Percentiles rank a stretch among this genome's conserved stretches.
Conservation (phyloP, 2,113 vertebrate genomes). For the Argyrosomus japonicus region DNA sequence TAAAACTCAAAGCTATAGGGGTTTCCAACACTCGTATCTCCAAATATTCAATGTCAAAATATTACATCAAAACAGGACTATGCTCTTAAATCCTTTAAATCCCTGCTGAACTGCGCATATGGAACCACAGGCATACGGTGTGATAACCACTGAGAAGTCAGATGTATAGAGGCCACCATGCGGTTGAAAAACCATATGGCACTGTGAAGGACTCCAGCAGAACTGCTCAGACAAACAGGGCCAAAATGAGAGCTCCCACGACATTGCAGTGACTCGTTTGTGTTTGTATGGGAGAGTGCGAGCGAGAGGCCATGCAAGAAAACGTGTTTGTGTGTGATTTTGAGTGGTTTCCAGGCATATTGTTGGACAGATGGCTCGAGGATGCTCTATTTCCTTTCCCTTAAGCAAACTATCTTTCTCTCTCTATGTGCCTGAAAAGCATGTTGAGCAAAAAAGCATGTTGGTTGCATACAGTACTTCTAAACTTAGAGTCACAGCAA, state of each 20-base stretch:
- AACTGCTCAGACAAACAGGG: constrained; percentile 15
- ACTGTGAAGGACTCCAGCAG: constrained; percentile 4
- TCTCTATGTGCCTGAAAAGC: constrained; percentile 8
- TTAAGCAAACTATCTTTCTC: constrained; percentile 26
- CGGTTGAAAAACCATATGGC: constrained; percentile 47
- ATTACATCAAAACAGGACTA: background rate
- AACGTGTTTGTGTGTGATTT: constrained; percentile 33
- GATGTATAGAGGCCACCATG: constrained; percentile 30
- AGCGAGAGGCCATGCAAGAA: constrained; percentile 18
- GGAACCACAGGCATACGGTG: constrained; percentile 37
- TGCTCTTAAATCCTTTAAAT: no score
- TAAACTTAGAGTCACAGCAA: background rate
- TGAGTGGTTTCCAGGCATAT: constrained; percentile 53
- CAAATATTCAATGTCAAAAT: constrained; percentile 10
- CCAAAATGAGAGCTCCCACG: constrained; percentile 24
- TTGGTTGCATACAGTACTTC: background rate
- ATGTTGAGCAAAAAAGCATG: constrained; percentile 15
- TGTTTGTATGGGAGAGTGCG: constrained; percentile 5
- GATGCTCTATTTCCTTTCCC: constrained; percentile 37
- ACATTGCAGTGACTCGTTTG: constrained; percentile 12
- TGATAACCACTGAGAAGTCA: constrained; percentile 31
- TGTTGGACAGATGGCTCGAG: constrained; percentile 67
- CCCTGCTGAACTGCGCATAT: constrained; percentile 26
- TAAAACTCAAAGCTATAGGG: background rate
- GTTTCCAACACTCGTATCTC: background rate